Evolutionary conservation across 2,888 invertebrate species (phyloP), one percentile per base, ranked within the genome.

Genomic region (Agrochola macilenta): DNA sequence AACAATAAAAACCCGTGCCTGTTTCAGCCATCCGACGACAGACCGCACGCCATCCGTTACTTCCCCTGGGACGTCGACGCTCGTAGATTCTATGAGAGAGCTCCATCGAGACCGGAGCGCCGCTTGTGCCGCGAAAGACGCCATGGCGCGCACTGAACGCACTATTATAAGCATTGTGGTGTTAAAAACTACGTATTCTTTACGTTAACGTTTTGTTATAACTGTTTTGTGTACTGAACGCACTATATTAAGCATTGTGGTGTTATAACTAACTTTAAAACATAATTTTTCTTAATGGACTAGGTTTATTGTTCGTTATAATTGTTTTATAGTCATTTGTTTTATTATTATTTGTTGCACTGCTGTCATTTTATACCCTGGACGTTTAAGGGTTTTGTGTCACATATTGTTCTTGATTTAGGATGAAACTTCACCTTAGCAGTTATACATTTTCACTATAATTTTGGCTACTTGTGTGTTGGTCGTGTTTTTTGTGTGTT

Each of bases 21-120:
- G 98, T 97, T 98, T 98, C 72, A 98, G 97, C 98, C 98, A 98
- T 96, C 98, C 98, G 86, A 98, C 98, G 91, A 98, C 98, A 89
- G 98, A 98, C 87, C 98, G 97, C 89, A 98, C 98, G 91, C 98
- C 97, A 89, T 97, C 98, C 23, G 98, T 97, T 77, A 98, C 97
- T 92, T 98, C 97, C 2, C 97, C 96, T 0, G 97, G 97, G 72
- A 98, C 97, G 91, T 98, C 97, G 83, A 98, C 97, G 86, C 97
- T 97, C 83, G 97, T 97, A 69, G 97, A 97, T 92, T 98, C 98
- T 87, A 98, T 98, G 90, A 98, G 96, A 83, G 98, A 98, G 90
- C 97, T 98, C 98, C 98, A 98, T 88, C 98, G 97, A 60, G 98
- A 97, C 86, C 98, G 97, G 83, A 98, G 95, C 74, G 98, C 98